Base-by-base conservation (phyloP, 2,113 vertebrate species). In the Sinocyclocheilus rhinocerous region DNA sequence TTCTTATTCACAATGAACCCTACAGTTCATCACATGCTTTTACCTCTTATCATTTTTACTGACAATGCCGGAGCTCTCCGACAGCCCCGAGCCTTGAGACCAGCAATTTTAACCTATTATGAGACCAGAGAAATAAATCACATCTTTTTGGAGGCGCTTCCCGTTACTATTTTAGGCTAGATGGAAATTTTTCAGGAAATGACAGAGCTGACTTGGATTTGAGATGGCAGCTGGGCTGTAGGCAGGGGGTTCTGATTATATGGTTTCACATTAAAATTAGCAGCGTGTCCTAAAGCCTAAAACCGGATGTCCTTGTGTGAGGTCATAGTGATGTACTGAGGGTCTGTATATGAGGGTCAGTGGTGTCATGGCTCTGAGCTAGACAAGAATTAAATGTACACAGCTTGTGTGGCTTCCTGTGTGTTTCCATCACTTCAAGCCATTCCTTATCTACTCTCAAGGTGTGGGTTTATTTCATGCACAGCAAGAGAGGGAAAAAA, bases 171-270 rank as follows among this genome's bases (percentile, higher is more conserved):
- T 48, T 55, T 16, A 55, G 33, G 33, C 52, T 50, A 61, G n/a
- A 52, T 20, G 11, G 59, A 69, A 59, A n/a, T 3, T 67, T 33
- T 85, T 82, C 4, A 26, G 1, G 15, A 63, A 76, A 85, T 77
- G 73, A 57, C 52, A 55, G 36, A 61, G 45, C 72, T 85, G 65
- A 73, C 77, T 75, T 77, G 55, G 57, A 86, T 86, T 45, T 72
- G 83, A 87, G 22, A 26, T 52, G 67, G 59, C 84, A 45, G 42
- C 79, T 75, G 42, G 75, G 48, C 39, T 20, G 15, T 26, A 67
- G 81, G 81, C 39, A 80, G 73, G 33, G 10, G 48, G 29, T 42
- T 18, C 61, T 36, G 75, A 80, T 84, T 67, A 80, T 6, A 29
- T 16, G 63, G 75, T 52, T n/a, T 50, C 57, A 67, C 42, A 26